Conservation (phyloP, 1,140 invertebrate genomes). For the Magallana gigas region DNA sequence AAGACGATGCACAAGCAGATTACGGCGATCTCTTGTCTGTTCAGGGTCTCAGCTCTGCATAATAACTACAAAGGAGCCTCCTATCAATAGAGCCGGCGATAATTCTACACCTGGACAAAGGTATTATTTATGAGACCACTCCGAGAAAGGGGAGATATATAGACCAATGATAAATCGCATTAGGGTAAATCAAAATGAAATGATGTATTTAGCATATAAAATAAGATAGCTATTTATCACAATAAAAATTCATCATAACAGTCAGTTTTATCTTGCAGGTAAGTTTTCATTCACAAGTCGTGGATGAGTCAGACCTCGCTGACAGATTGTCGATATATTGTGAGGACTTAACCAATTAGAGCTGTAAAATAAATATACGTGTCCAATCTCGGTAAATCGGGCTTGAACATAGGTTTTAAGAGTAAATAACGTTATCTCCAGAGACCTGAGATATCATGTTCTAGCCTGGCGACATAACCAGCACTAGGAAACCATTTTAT, state of each 20-base stretch:
- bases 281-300: slow-evolving; percentile 12
- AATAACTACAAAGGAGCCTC: background rate
- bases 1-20: slow-evolving; percentile 1
- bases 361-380: background rate
- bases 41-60: background rate
- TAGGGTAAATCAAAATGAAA: slow-evolving; percentile 27
- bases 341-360: slow-evolving; percentile 16
- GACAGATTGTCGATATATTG: slow-evolving; percentile 13
- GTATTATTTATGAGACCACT: slow-evolving; percentile 33
- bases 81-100: background rate
- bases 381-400: background rate
- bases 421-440: slow-evolving; percentile 24
- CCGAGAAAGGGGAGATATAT: slow-evolving; percentile 14
- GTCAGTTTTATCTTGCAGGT: background rate
- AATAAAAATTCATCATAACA: slow-evolving; percentile 34
- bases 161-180: slow-evolving; percentile 25
- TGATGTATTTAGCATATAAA: slow-evolving; percentile 38
- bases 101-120: slow-evolving; percentile 17
- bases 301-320: background rate
- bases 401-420: slow-evolving; percentile 19
- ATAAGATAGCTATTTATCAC: slow-evolving; percentile 28
- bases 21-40: background rate
- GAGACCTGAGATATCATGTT: background rate
- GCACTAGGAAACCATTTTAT: background rate
- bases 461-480: background rate